Base-by-base conservation (phyloP, 2,113 vertebrate genomes). In the Paramisgurnus dabryanus region DNA sequence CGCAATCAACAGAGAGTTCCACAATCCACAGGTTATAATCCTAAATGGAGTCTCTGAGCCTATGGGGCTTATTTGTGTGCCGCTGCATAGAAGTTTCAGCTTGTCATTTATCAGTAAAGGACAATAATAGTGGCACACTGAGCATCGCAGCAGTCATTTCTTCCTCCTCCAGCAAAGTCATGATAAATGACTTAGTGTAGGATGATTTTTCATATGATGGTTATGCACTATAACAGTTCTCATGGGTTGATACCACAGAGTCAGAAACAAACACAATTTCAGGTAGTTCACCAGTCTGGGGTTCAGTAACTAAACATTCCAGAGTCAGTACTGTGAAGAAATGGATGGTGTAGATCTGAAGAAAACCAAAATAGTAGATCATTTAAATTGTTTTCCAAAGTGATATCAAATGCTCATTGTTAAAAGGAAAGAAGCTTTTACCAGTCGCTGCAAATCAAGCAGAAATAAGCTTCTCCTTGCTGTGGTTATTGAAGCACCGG, bases 101-200 rank as follows among this genome's bases (percentile, higher is more conserved):
- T 83, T 84, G 81, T 81, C 69, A 76, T 67, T 82, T 78, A 68
- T 70, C 71, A 85, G 87, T 85, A 81, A 85, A 83, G 82, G 86
- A 88, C 87, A 88, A 88, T 87, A 78, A 82, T 74, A 85, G 87
- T 81, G 61, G 53, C 61, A 85, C 85, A 84, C 84, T 73, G 41
- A 85, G 70, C 34, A n/a, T 27, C 15, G 4, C 47, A 2, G 40
- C 78, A 86, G 87, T 80, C 67, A 80, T 74, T 76, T 83, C 85
- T 83, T 82, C 80, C 18, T 63, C 39, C 43, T 63, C 71, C 82
- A 82, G 88, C 84, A 85, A 88, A 90, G 84, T 82, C 83, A 81
- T 83, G 90, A 87, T 88, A 86, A 88, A 87, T 82, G 78, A 82
- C 83, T 72, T 72, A 73, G 60, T n/a, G 53, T 67, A 76, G 6